phyloP scores from a whole-genome alignment of 2,888 invertebrate genomes.

The Mythimna loreyi region DNA sequence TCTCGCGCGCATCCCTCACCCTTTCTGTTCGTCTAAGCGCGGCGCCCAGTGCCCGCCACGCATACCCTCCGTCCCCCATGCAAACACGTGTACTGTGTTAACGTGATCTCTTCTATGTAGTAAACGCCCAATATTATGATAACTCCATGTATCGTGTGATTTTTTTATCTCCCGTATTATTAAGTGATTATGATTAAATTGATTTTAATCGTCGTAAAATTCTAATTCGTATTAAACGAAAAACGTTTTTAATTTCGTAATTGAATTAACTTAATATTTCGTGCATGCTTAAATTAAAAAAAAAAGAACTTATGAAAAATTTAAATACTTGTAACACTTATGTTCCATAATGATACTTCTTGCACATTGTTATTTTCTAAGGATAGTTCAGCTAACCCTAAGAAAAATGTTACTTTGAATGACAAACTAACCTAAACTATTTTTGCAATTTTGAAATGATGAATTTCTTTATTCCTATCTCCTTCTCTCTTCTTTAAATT shows the following conservation, averaged over 20 bases:
- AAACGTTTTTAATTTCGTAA: slow-evolving; percentile 3
- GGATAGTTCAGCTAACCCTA: not conserved
- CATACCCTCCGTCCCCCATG: slow-evolving; percentile 59
- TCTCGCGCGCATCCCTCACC: slow-evolving; percentile 88
- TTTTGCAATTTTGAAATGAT: not conserved
- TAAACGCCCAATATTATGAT: slow-evolving; percentile 50
- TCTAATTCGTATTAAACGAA: not conserved
- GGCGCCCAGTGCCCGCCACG: slow-evolving; percentile 59
- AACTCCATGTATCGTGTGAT: slow-evolving; percentile 6
- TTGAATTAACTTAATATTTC: not conserved
- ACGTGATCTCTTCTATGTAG: slow-evolving; percentile 51
- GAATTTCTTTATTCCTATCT: not conserved
- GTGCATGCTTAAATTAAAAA: not conserved
- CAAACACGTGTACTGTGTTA: slow-evolving; percentile 62
- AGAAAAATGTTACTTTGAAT: not conserved
- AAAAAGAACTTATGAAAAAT: not conserved
- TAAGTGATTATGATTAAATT: not conserved
- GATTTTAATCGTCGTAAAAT: not conserved
- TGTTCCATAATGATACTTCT: not conserved
- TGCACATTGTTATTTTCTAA: not conserved
- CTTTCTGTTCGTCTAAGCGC: slow-evolving; percentile 73
- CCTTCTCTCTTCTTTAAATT: not conserved
- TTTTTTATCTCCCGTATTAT: not conserved
- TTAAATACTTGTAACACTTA: not conserved
- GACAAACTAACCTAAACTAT: not conserved